Conservation (phyloP, 2,888 invertebrate genomes). For the Cataglyphis albicans region DNA sequence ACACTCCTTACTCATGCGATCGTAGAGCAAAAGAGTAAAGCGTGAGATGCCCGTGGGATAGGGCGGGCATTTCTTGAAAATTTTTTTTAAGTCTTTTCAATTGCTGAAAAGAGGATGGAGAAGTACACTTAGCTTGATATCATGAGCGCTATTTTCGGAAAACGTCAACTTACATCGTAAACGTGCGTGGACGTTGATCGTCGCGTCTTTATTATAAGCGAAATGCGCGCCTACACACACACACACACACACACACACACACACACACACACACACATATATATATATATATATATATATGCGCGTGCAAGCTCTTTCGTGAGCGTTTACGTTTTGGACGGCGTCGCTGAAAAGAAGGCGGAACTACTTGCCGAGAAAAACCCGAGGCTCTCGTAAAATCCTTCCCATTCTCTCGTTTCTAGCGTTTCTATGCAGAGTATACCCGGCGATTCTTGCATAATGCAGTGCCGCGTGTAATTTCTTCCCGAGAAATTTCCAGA, state of each 20-base stretch:
- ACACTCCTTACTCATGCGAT: slow-evolving; percentile 25
- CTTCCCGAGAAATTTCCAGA: slow-evolving; percentile 59
- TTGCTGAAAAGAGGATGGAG: not conserved
- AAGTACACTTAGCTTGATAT: slow-evolving; percentile 2
- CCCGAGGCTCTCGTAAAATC: slow-evolving; percentile 48
- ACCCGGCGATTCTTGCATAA: slow-evolving; percentile 53
- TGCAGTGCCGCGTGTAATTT: slow-evolving; percentile 57
- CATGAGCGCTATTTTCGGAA: slow-evolving; percentile 22
- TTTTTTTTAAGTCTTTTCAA: slow-evolving; percentile 15
- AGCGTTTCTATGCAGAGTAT: slow-evolving; percentile 46
- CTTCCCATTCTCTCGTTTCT: slow-evolving; percentile 44
- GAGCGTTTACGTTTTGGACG: slow-evolving; percentile 52
- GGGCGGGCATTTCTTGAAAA: slow-evolving; percentile 28
- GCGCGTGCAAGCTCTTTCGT: slow-evolving; percentile 22
- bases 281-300: not conserved
- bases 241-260: too few species aligned
- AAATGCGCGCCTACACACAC: not conserved
- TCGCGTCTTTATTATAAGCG: not conserved
- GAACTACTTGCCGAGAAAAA: slow-evolving; percentile 33
- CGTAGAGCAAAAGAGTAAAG: slow-evolving; percentile 46
- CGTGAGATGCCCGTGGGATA: slow-evolving; percentile 39
- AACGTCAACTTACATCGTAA: slow-evolving; percentile 50
- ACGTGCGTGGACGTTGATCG: slow-evolving; percentile 15
- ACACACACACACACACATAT: too few species aligned
- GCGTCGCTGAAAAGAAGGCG: slow-evolving; percentile 31